phyloP scores from a whole-genome alignment of 2,888 invertebrate genomes.

The Morpho deidamia region DNA sequence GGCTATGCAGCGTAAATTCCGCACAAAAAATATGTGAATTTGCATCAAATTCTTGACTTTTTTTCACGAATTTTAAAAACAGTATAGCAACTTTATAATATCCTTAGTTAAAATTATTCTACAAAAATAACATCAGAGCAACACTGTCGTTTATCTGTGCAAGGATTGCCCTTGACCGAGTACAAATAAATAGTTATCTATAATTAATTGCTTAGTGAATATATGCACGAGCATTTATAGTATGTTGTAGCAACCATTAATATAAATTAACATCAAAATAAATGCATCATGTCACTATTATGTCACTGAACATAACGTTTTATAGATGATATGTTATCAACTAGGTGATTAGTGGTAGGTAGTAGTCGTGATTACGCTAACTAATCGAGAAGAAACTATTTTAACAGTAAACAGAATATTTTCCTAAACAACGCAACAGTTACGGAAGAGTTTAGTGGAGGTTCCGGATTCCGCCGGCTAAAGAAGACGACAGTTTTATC shows the following conservation, averaged over 20 bases:
- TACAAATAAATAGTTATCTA: conserved; percentile 70
- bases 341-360: conserved; percentile 66
- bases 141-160: conserved; percentile 34
- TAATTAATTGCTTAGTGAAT: conserved; percentile 64
- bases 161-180: conserved; percentile 31
- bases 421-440: conserved; percentile 55
- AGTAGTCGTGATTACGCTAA: conserved; percentile 72
- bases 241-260: conserved; percentile 74
- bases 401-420: conserved; percentile 50
- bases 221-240: conserved; percentile 69
- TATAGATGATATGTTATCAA: conserved; percentile 34
- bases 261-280: conserved; percentile 76
- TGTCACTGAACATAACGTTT: conserved; percentile 68
- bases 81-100: conserved; percentile 41
- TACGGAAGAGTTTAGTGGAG: conserved; percentile 53
- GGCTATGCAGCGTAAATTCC: conserved; percentile 8
- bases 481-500: conserved; percentile 41
- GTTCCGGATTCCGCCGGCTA: conserved; percentile 31
- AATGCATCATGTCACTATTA: conserved; percentile 77
- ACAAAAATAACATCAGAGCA: conserved; percentile 38
- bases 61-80: conserved; percentile 44
- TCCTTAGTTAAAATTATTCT: conserved; percentile 52
- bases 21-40: not conserved
- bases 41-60: conserved; percentile 30
- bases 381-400: conserved; percentile 54